phyloP scores from a whole-genome alignment of 2,797 vertebrate species.

The Oophaga sylvatica region DNA sequence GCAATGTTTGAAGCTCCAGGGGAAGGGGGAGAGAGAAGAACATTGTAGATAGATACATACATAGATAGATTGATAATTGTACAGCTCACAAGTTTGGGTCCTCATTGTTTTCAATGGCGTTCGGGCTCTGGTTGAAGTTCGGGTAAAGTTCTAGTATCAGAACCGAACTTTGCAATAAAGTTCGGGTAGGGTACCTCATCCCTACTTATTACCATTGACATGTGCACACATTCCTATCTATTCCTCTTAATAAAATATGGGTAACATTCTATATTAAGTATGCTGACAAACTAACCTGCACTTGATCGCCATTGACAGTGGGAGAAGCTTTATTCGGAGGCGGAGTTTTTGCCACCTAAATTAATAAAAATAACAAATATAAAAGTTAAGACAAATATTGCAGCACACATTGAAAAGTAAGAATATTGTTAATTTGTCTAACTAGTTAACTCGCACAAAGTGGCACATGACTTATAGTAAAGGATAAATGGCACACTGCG shows the following conservation, averaged over 20 bases:
- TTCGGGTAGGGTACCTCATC: too few species aligned
- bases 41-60: too few species aligned
- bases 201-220: background rate
- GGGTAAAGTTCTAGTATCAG: too few species aligned
- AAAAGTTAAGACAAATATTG: background rate
- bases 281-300: constrained; percentile 85
- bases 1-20: too few species aligned
- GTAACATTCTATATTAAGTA: background rate
- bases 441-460: background rate
- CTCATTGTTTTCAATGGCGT: too few species aligned
- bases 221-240: background rate
- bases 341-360: constrained; percentile 73
- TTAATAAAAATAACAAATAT: constrained; percentile 69
- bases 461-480: background rate
- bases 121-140: too few species aligned
- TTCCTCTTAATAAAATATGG: background rate
- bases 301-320: constrained; percentile 82
- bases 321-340: constrained; percentile 65
- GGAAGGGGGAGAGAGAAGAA: too few species aligned
- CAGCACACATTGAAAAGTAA: background rate
- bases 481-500: background rate
- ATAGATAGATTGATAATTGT: too few species aligned
- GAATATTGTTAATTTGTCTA: too few species aligned
- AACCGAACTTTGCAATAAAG: too few species aligned
- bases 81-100: too few species aligned